Evolutionary conservation across 2,113 vertebrate species (phyloP).

Genomic region (Pseudolaguvia tuberculata): DNA sequence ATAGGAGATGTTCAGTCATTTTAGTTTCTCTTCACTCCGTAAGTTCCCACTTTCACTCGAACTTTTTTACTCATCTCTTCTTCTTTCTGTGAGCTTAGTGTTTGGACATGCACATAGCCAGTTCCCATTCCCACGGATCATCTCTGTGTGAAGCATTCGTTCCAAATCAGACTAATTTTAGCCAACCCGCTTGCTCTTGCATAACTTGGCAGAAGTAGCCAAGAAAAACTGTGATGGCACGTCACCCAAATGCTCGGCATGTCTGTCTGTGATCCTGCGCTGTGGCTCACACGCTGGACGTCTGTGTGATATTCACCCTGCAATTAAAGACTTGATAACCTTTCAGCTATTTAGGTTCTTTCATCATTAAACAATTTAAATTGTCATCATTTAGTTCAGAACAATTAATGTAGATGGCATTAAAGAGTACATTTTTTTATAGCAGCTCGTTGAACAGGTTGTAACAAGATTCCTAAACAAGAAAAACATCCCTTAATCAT

Average conservation of each 20-base stretch:
- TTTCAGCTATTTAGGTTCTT: background rate
- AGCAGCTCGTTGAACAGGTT: slow-evolving; percentile 27
- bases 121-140: slow-evolving; percentile 22
- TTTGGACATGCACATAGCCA: slow-evolving; percentile 14
- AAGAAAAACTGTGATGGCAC: slow-evolving; percentile 15
- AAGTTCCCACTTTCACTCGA: background rate
- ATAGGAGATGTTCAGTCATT: background rate
- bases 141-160: background rate
- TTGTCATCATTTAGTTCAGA: background rate
- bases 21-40: background rate
- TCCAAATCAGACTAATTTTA: slow-evolving; percentile 23
- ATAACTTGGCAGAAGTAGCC: slow-evolving; percentile 22
- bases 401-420: background rate
- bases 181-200: background rate
- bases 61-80: background rate
- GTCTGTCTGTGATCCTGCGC: slow-evolving; percentile 2
- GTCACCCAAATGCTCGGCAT: slow-evolving; percentile 1
- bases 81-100: background rate
- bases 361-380: background rate
- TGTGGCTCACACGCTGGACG: background rate
- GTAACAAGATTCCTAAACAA: slow-evolving; percentile 19
- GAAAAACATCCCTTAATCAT: background rate
- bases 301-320: slow-evolving; percentile 1
- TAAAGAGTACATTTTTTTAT: background rate
- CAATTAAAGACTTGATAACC: background rate